Evolutionary conservation across 1,140 invertebrate genomes (phyloP).

Genomic region (Nilaparvata lugens): DNA sequence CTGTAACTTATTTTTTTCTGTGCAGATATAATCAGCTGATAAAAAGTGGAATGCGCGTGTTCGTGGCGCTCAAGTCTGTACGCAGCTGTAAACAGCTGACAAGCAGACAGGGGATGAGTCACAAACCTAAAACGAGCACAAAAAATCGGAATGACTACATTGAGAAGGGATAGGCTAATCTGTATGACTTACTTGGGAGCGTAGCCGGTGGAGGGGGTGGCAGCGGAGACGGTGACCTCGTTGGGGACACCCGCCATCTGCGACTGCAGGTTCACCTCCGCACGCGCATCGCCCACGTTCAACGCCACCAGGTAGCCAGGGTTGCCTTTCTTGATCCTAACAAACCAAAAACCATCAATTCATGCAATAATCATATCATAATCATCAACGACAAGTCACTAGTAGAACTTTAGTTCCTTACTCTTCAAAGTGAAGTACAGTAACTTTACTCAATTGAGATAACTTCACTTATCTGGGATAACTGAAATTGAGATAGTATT

Average conservation of each 20-base stretch:
- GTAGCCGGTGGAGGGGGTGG: neutral
- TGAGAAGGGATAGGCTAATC: too few relatives aligned
- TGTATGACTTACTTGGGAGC: slow-evolving; percentile 1
- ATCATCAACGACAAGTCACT: neutral
- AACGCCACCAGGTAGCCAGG: slow-evolving; percentile 56
- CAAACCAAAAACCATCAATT: slow-evolving; percentile 15
- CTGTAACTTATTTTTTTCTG: too few relatives aligned
- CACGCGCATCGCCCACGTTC: slow-evolving; percentile 32
- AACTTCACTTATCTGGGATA: neutral
- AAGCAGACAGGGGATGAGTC: too few relatives aligned
- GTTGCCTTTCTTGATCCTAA: slow-evolving; percentile 54
- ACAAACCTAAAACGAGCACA: too few relatives aligned
- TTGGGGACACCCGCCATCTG: slow-evolving; percentile 4
- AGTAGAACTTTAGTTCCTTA: neutral
- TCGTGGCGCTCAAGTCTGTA: too few relatives aligned
- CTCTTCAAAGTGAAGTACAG: slow-evolving; percentile 10
- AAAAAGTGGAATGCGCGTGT: too few relatives aligned
- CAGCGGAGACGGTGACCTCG: slow-evolving; percentile 5
- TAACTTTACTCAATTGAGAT: neutral
- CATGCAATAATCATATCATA: neutral
- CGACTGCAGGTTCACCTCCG: neutral
- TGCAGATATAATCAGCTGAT: too few relatives aligned
- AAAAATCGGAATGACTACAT: too few relatives aligned
- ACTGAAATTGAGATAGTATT: too few relatives aligned
- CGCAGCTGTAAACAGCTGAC: too few relatives aligned